Evolutionary conservation across 2,113 vertebrate species (phyloP).

Genomic region (Plectropomus leopardus): DNA sequence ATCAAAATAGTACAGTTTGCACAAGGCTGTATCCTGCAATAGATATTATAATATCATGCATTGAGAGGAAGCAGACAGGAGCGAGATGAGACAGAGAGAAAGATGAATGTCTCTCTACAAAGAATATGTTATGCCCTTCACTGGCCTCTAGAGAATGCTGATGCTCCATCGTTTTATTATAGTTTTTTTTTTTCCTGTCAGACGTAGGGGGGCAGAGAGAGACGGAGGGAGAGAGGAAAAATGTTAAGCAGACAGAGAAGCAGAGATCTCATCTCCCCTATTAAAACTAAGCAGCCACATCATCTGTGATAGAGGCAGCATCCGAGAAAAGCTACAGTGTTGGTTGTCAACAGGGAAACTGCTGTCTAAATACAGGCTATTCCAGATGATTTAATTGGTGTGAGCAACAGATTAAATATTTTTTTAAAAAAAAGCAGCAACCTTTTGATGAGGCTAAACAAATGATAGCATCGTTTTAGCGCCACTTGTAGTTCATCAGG

Average conservation of each 20-base stretch:
- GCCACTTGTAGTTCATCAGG: not conserved
- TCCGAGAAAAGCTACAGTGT: slow-evolving; percentile 12
- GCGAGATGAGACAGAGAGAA: slow-evolving; percentile 36
- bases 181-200: not conserved
- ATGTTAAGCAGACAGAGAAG: slow-evolving; percentile 46
- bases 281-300: slow-evolving; percentile 51
- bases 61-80: slow-evolving; percentile 14
- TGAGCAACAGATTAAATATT: not conserved
- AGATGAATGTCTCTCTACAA: slow-evolving; percentile 42
- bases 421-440: not conserved
- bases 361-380: not conserved
- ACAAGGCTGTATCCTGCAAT: slow-evolving; percentile 38
- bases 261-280: slow-evolving; percentile 32
- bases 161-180: slow-evolving; percentile 67
- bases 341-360: slow-evolving; percentile 6
- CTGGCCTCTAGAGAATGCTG: slow-evolving; percentile 78
- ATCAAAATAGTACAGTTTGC: slow-evolving; percentile 36
- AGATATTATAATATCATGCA: slow-evolving; percentile 30
- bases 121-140: slow-evolving; percentile 49
- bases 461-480: not conserved
- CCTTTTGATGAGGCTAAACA: slow-evolving; percentile 3
- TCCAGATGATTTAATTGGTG: slow-evolving; percentile 6
- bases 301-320: slow-evolving; percentile 4
- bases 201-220: not conserved
- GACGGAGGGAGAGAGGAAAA: slow-evolving; percentile 1